Evolutionary conservation across 1,140 invertebrate genomes (phyloP).

Genomic region (Zaprionus kolodkinae): DNA sequence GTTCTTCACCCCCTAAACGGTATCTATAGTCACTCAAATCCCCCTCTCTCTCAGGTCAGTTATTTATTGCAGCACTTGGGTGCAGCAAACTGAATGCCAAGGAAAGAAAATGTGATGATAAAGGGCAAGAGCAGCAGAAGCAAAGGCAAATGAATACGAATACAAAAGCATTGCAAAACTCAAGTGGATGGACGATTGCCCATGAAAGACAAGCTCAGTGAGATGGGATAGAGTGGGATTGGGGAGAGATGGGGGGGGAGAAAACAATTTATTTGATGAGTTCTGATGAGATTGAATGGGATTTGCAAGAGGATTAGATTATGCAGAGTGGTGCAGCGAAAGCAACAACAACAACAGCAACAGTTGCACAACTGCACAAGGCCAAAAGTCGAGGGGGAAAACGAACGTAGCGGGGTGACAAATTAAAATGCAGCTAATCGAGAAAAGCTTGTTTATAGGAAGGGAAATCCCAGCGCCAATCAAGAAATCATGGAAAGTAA

Average conservation of each 20-base stretch:
- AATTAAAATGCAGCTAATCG: constrained; percentile 6
- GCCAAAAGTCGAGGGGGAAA: not conserved
- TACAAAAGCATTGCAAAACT: constrained; percentile 13
- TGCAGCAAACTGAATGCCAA: constrained; percentile 13
- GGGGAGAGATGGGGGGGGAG: not conserved
- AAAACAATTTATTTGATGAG: constrained; percentile 24
- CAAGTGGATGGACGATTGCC: constrained; percentile 10
- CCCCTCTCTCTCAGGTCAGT: not conserved
- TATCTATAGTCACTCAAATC: not conserved
- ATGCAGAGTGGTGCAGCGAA: not conserved
- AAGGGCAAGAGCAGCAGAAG: constrained; percentile 19
- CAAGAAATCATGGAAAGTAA: not conserved
- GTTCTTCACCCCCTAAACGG: not conserved
- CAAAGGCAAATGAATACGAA: constrained; percentile 29
- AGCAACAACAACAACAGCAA: too few relatives aligned
- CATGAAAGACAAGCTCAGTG: not conserved
- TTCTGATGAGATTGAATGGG: constrained; percentile 11
- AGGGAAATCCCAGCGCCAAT: not conserved
- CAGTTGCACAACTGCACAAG: too few relatives aligned
- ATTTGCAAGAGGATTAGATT: constrained; percentile 21
- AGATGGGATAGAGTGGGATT: not conserved
- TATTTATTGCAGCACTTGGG: constrained; percentile 22
- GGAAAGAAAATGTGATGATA: constrained; percentile 11
- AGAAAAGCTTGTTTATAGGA: not conserved
- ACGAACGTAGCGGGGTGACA: not conserved